Evolutionary conservation across 2,888 invertebrate species (phyloP).

Genomic region (Lepidochrysops patricia): DNA sequence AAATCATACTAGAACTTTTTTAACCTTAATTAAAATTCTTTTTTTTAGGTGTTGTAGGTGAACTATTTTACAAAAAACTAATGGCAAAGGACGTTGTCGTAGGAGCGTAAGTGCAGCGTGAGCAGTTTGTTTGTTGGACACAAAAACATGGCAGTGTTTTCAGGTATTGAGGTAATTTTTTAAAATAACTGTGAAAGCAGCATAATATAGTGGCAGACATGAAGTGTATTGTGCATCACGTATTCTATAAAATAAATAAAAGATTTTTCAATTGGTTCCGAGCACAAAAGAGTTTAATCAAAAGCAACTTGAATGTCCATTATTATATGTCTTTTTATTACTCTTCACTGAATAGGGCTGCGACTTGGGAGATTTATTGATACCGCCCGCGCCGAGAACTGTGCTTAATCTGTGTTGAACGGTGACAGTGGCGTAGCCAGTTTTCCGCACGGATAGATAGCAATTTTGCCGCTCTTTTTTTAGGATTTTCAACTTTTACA

Average conservation of each 20-base stretch:
- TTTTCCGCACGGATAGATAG: too few relatives aligned
- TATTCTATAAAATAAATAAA: constrained; percentile 18
- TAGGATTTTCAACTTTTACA: too few relatives aligned
- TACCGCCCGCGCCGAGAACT: constrained; percentile 19
- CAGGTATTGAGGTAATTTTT: not conserved
- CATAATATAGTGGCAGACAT: not conserved
- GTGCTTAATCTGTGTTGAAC: constrained; percentile 9
- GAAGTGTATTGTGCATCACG: not conserved
- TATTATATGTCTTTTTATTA: constrained; percentile 33
- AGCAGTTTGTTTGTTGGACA: too few relatives aligned
- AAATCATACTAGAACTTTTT: not conserved
- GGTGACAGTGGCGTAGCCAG: not conserved
- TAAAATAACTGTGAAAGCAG: not conserved
- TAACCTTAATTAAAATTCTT: too few relatives aligned
- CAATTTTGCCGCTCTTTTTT: too few relatives aligned
- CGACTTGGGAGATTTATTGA: constrained; percentile 27
- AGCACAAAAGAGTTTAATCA: constrained; percentile 37
- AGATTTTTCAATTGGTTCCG: constrained; percentile 24
- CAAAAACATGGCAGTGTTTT: too few relatives aligned
- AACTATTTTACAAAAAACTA: too few relatives aligned
- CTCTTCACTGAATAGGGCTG: constrained; percentile 22
- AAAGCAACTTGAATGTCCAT: constrained; percentile 32
- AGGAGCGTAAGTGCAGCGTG: too few relatives aligned
- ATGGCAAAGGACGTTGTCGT: too few relatives aligned
- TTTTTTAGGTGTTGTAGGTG: too few relatives aligned